Percentiles rank a stretch among this genome's conserved stretches.
Evolutionary conservation across 37 sponge, comb jelly and placozoan genomes (phyloP).

Genomic region (Agelas oroides): DNA sequence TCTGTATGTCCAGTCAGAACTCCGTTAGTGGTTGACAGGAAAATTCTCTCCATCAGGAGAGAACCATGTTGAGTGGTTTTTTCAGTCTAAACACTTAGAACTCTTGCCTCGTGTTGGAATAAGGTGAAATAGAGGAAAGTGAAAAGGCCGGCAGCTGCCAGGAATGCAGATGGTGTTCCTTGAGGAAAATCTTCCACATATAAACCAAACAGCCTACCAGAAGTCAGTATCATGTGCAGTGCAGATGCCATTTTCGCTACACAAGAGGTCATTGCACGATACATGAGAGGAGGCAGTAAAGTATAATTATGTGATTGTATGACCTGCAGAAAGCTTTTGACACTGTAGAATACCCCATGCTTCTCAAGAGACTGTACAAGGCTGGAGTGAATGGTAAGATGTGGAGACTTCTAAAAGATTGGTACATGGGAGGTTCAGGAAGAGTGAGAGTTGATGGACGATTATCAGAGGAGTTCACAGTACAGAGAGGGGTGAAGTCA

Average conservation of each 20-base stretch:
- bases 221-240: too few species aligned
- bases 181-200: too few species aligned
- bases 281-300: conserved; percentile 1
- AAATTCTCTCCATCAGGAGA: too few species aligned
- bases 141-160: too few species aligned
- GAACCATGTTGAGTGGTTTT: too few species aligned
- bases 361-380: neutral
- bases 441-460: conserved; percentile 1
- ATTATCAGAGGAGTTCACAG: neutral
- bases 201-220: neutral
- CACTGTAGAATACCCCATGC: conserved; percentile 16
- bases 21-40: too few species aligned
- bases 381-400: conserved; percentile 19
- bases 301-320: conserved; percentile 29
- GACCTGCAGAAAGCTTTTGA: neutral
- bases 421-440: conserved; percentile 8
- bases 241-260: neutral
- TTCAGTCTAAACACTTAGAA: too few species aligned
- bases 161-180: too few species aligned
- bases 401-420: conserved; percentile 5
- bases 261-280: conserved; percentile 21
- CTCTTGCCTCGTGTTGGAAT: too few species aligned
- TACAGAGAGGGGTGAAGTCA: conserved; percentile 20
- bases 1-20: too few species aligned
- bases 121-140: too few species aligned